These are phyloP conservation scores for Picathartes gymnocephalus DNA, from an alignment of 2,113 vertebrate genomes.

Conservation along the genomic window DNA sequence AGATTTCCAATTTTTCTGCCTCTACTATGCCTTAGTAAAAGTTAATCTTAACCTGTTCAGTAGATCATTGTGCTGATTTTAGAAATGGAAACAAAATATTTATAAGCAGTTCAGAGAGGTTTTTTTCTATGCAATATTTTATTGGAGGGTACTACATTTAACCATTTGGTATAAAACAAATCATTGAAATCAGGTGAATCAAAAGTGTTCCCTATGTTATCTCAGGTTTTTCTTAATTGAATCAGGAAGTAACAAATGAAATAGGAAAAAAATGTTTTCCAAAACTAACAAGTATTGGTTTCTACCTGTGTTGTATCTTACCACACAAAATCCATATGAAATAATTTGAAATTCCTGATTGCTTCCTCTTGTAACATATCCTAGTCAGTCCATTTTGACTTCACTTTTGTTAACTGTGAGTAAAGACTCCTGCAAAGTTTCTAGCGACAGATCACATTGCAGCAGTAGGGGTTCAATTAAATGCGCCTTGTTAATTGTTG, in stretches of 20 bases:
- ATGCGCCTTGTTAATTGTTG: conserved; percentile 63
- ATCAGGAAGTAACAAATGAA: background rate
- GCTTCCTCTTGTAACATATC: background rate
- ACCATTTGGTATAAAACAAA: background rate
- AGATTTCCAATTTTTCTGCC: background rate
- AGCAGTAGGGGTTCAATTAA: conserved; percentile 38
- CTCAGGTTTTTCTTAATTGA: background rate
- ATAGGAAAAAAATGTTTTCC: background rate
- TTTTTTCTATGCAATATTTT: background rate
- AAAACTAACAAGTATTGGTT: background rate
- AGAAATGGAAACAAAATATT: background rate
- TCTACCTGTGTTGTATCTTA: background rate
- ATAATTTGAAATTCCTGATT: background rate
- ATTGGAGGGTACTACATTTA: background rate
- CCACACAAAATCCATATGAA: background rate
- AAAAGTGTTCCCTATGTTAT: background rate
- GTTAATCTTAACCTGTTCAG: background rate
- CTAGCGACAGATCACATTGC: conserved; percentile 24
- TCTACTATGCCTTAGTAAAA: background rate
- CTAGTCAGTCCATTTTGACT: background rate
- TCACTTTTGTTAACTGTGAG: conserved; percentile 16
- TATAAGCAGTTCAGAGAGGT: background rate
- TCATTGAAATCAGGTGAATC: background rate
- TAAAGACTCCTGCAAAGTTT: conserved; percentile 61
- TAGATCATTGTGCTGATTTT: background rate